Conservation (phyloP, 1,140 invertebrate species). For the Yoshiicerus persimilis region DNA sequence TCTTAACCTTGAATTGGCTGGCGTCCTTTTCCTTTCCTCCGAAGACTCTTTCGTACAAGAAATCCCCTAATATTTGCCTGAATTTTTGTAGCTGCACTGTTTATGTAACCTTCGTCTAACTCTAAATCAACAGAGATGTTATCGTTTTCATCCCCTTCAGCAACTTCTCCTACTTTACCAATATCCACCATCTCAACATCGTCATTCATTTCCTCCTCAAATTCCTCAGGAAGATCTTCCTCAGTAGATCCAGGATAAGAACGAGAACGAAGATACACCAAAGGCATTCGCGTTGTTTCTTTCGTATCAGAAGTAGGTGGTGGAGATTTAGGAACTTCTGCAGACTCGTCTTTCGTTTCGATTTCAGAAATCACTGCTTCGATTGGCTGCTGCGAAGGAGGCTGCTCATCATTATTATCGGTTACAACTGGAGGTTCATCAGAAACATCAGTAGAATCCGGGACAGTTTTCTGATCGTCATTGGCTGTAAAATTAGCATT, state of each 20-base stretch:
- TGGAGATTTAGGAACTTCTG: not conserved
- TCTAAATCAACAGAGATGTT: not conserved
- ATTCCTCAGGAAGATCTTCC: not conserved
- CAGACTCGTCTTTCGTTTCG: not conserved
- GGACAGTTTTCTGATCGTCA: not conserved
- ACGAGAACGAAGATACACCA: not conserved
- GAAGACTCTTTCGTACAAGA: constrained; percentile 65
- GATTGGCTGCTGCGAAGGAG: no score
- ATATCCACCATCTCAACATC: not conserved
- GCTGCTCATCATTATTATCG: not conserved
- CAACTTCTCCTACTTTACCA: not conserved
- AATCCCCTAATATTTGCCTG: constrained; percentile 73
- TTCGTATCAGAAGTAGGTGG: not conserved
- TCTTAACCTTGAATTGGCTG: not conserved
- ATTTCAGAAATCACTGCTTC: no score
- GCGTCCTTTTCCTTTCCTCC: constrained; percentile 46
- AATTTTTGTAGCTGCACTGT: constrained; percentile 69
- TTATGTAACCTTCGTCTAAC: constrained; percentile 25
- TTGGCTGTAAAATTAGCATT: not conserved
- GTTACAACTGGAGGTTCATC: not conserved
- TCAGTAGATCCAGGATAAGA: constrained; percentile 1
- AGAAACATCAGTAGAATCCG: not conserved
- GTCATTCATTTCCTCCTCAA: constrained; percentile 4
- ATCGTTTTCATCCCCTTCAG: constrained; percentile 12
- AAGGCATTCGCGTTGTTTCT: not conserved